Percentiles rank a stretch among this genome's conserved stretches.
Conservation (phyloP, 2,113 vertebrate genomes). For the Arothron firmamentum region DNA sequence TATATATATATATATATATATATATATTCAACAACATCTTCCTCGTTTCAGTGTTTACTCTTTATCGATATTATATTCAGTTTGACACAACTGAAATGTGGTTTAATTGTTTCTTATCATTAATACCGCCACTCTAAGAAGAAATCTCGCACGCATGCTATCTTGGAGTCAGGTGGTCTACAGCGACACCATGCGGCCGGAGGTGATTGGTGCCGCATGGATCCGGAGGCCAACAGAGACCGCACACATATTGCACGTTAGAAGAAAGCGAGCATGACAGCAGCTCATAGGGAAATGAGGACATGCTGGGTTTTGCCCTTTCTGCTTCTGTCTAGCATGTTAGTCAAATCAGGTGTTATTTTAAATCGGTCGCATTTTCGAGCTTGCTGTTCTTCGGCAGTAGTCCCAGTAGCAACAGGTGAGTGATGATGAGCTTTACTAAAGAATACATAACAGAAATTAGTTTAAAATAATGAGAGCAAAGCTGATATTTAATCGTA, state of each 20-base stretch:
- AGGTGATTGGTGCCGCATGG: not conserved
- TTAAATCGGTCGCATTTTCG: not conserved
- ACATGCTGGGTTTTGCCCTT: not conserved
- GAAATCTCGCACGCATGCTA: not conserved
- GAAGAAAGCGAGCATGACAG: no score
- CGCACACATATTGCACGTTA: not conserved
- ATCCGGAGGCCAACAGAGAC: not conserved
- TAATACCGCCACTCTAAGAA: not conserved
- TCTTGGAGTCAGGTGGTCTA: not conserved
- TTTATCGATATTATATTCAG: no score
- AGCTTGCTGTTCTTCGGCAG: not conserved
- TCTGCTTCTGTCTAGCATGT: slow-evolving; percentile 14
- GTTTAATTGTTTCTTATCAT: no score
- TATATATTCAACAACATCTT: no score
- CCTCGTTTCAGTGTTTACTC: no score
- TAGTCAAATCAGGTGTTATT: slow-evolving; percentile 39
- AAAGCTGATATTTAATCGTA: no score
- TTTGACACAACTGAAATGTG: no score
- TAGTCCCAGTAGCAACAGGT: not conserved
- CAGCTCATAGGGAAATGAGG: slow-evolving; percentile 26
- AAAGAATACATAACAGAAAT: not conserved
- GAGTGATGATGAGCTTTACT: not conserved
- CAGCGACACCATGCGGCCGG: not conserved
- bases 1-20: no score
- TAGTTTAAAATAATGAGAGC: no score